Evolutionary conservation across 2,888 invertebrate species (phyloP), one percentile per base, ranked within the genome.

Genomic region (Meandrusa payeni): DNA sequence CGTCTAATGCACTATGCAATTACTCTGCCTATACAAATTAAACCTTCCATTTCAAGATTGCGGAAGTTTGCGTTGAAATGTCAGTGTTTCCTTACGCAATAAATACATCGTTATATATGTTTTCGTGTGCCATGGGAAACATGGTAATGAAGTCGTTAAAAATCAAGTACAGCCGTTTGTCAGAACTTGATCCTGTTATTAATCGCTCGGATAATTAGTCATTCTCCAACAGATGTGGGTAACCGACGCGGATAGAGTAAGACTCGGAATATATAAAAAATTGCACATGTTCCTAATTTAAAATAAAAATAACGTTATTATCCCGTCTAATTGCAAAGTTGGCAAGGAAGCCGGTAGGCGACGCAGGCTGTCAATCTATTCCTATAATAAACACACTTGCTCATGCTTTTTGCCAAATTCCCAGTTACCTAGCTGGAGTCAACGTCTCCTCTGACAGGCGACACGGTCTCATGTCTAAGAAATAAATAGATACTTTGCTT

Each of bases 311-410:
- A 57, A 58, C 46, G 54, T 54, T 64, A 69, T 69, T 67, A 69
- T 75, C 75, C 69, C 69, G 68, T 76, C 70, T 80, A 81, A 86
- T 83, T 80, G 77, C 77, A 77, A 85, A 82, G 70, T 87, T 87
- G 87, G 86, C 87, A 86, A 74, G 77, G 76, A 76, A 76, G 74
- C 70, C 50, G n/a, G 63, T 56, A 69, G 64, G 65, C 67, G 69
- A 69, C 75, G 57, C 64, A 72, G 64, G 66, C 74, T 81, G 85
- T 81, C 85, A 79, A 65, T 72, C 74, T 58, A 62, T 66, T 74
- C 69, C 79, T 76, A 79, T 78, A 79, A 73, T 77, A 76, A 59
- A 76, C 69, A 67, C 61, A 55, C 47, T 46, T 63, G 50, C 26
- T 32, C 24, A 17, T 62, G 65, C 61, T 69, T 78, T 77, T 82